Base-by-base conservation (phyloP, 1,140 invertebrate species). In the Drosophila kikkawai region DNA sequence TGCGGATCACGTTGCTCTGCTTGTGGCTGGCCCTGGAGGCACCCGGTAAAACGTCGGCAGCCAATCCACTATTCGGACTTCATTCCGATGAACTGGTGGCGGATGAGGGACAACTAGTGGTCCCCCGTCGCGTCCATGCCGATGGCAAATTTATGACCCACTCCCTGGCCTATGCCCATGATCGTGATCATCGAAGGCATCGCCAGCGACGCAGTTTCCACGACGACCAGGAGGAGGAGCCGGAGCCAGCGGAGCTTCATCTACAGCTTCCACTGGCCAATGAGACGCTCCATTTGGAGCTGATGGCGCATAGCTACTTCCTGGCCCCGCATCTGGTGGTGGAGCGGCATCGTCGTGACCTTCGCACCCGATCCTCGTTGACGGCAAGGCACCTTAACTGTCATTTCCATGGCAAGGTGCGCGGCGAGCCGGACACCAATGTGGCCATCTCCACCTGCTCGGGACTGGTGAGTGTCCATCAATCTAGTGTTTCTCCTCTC, bases 361-460 rank as follows among this genome's bases (percentile, higher is more conserved):
- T 93, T 13, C 92, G 94, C 63, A 94, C 94, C 44, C 94, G 95
- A 44, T 87, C 86, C 8, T 91, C 93, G 74, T 93, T 94, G 5
- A 19, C 71, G 8, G 32, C 56, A 13, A 66, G 80, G 15, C 81
- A 90, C 22, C 94, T 94, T 17, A 93, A 94, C 59, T 97, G 97
- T 91, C 96, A 97, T 93, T 97, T 96, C 92, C 95, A 95, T 45
- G 97, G 97, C 60, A 93, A 95, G 69, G 94, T 97, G 61, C 93
- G 94, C 51, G 96, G 95, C 26, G 95, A 96, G 53, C 91, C 93
- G 2, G 85, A 94, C 57, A 97, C 96, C 22, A 94, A 93, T 51
- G 96, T 97, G 39, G 96, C 97, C 37, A 91, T 98, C 29, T 97
- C 96, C 13, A 95, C 96, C 7, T 98, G 97, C 92, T 94, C 97